These are phyloP conservation scores for Gobius niger DNA, from an alignment of 2,113 vertebrate genomes.

Conservation along the genomic window DNA sequence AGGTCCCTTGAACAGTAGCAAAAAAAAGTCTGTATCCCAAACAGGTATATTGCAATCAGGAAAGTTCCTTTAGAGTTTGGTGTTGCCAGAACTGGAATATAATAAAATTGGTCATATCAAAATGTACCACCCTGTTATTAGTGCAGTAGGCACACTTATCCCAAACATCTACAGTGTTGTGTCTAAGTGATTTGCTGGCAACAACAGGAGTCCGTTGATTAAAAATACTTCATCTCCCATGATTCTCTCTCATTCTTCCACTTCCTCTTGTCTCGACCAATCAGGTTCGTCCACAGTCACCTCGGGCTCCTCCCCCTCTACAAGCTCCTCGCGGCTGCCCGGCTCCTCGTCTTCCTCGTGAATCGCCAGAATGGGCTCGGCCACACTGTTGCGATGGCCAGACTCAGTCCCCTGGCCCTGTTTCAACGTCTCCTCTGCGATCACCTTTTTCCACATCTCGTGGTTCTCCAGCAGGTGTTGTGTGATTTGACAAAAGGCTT, in stretches of 20 bases:
- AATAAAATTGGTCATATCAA: constrained; percentile 68
- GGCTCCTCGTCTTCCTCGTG: constrained; percentile 91
- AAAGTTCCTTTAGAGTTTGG: constrained; percentile 79
- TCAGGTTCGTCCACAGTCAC: constrained; percentile 63
- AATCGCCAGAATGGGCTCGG: constrained; percentile 90
- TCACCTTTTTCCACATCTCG: constrained; percentile 98
- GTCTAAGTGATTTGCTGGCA: constrained; percentile 98
- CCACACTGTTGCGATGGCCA: constrained; percentile 71
- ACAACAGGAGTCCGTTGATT: constrained; percentile 80
- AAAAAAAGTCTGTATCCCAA: constrained; percentile 73
- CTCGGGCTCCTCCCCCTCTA: constrained; percentile 74
- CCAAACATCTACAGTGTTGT: constrained; percentile 98
- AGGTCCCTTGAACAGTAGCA: constrained; percentile 71
- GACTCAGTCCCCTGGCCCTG: constrained; percentile 71
- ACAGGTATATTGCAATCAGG: constrained; percentile 78
- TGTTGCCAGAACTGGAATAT: constrained; percentile 53
- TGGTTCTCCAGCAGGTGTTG: constrained; percentile 96
- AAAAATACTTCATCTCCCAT: constrained; percentile 66
- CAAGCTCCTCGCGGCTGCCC: constrained; percentile 71
- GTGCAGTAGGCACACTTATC: constrained; percentile 84
- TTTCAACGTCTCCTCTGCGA: constrained; percentile 82
- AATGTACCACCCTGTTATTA: constrained; percentile 70
- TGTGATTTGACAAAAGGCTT: constrained; percentile 93
- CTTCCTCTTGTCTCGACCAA: constrained; percentile 53
- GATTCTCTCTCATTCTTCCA: constrained; percentile 63